These are phyloP conservation scores for Collichthys lucidus DNA, from an alignment of 2,113 vertebrate species.

Conservation along the genomic window DNA sequence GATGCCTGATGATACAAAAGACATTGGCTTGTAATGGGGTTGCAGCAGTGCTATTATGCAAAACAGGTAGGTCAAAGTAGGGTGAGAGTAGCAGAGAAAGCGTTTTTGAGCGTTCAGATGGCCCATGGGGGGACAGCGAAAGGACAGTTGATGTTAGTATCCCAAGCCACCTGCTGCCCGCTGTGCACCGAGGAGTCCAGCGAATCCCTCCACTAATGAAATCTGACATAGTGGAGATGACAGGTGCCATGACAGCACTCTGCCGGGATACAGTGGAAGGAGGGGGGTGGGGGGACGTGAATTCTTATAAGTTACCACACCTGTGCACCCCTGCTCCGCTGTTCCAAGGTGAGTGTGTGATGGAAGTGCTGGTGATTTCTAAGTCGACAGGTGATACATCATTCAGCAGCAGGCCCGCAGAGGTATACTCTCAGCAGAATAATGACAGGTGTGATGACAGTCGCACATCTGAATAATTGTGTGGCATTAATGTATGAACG, in stretches of 20 bases:
- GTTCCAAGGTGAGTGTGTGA: conserved; percentile 72
- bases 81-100: conserved; percentile 51
- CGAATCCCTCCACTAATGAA: conserved; percentile 74
- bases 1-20: conserved; percentile 51
- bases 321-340: conserved; percentile 71
- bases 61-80: conserved; percentile 53
- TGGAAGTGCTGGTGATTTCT: conserved; percentile 72
- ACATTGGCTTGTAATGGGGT: conserved; percentile 51
- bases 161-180: conserved; percentile 79
- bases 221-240: conserved; percentile 81
- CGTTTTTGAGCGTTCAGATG: conserved; percentile 56
- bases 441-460: conserved; percentile 78
- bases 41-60: conserved; percentile 64
- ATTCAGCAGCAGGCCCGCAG: conserved; percentile 73
- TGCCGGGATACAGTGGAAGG: conserved; percentile 65
- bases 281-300: conserved; percentile 32
- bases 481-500: conserved; percentile 71
- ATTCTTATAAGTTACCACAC: conserved; percentile 80
- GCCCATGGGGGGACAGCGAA: conserved; percentile 42
- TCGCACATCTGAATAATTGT: conserved; percentile 77
- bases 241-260: conserved; percentile 76
- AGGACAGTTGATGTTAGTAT: conserved; percentile 65
- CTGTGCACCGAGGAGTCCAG: conserved; percentile 57
- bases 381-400: conserved; percentile 84
- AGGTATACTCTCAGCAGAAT: conserved; percentile 74